phyloP scores from a whole-genome alignment of 2,797 vertebrate genomes.

The Falco berigora region DNA sequence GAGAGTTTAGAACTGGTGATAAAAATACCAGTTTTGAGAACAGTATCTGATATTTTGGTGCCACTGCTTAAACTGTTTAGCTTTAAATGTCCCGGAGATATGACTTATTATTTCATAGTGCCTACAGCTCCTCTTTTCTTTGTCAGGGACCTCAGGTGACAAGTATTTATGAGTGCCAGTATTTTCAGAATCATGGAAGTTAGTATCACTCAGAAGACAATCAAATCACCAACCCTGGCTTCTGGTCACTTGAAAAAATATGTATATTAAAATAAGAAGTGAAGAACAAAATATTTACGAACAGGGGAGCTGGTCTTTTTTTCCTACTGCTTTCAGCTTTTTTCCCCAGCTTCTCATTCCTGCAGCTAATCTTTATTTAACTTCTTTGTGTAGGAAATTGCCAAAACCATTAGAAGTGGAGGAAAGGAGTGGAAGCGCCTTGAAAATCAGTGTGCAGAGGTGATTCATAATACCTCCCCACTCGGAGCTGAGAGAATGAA shows the following conservation, averaged over 20 bases:
- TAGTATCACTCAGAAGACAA: neutral
- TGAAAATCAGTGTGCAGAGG: slow-evolving; percentile 71
- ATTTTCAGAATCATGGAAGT: neutral
- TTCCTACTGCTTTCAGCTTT: neutral
- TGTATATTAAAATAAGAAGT: neutral
- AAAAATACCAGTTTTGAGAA: neutral
- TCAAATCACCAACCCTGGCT: neutral
- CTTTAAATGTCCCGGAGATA: neutral
- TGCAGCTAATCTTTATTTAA: neutral
- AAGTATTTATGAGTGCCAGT: neutral
- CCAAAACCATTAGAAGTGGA: slow-evolving; percentile 72
- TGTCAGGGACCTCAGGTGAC: neutral
- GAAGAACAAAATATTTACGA: neutral
- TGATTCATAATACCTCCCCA: slow-evolving; percentile 84
- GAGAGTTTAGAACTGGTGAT: neutral
- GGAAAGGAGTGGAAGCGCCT: slow-evolving; percentile 78
- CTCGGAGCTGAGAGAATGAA: slow-evolving; percentile 79
- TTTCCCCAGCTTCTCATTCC: neutral
- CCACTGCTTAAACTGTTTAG: neutral
- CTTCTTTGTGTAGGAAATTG: slow-evolving; percentile 55
- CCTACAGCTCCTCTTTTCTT: neutral
- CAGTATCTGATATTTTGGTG: neutral
- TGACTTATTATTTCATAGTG: neutral
- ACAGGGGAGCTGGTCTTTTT: neutral
- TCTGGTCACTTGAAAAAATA: neutral